These are phyloP conservation scores for Hydrophis major DNA, from an alignment of 2,797 vertebrate genomes.

Conservation along the genomic window DNA sequence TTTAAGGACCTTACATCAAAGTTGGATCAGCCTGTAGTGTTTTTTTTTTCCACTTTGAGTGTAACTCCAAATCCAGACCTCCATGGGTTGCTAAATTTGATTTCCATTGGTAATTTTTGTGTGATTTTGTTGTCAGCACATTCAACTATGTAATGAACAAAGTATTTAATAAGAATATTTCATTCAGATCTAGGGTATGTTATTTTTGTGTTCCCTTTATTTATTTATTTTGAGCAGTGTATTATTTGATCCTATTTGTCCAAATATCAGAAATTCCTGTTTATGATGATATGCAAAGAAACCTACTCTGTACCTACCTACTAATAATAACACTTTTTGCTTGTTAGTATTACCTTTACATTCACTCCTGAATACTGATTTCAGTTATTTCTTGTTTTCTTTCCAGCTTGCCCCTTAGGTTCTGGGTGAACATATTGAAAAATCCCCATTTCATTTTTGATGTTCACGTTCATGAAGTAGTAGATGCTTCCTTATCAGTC, in stretches of 20 bases:
- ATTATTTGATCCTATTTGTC: background rate
- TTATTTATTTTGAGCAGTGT: too few species aligned
- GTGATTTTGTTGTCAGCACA: too few species aligned
- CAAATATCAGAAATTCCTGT: background rate
- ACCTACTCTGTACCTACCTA: background rate
- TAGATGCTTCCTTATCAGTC: conserved; percentile 95
- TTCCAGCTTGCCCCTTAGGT: conserved; percentile 89
- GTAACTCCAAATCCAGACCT: too few species aligned
- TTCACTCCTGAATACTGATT: conserved; percentile 23
- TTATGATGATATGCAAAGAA: background rate
- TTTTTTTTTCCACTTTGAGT: too few species aligned
- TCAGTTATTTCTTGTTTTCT: conserved; percentile 45
- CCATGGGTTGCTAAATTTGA: too few species aligned
- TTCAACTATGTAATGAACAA: too few species aligned
- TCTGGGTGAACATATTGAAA: conserved; percentile 99
- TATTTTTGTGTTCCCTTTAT: too few species aligned
- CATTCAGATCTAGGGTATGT: too few species aligned
- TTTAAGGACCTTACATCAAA: too few species aligned
- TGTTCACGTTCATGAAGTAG: conserved; percentile 94
- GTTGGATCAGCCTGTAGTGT: too few species aligned
- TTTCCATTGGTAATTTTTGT: too few species aligned
- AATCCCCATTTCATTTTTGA: conserved; percentile 98
- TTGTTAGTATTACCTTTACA: conserved; percentile 15
- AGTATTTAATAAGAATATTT: too few species aligned
- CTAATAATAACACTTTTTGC: background rate